These are phyloP conservation scores for Cavia aperea DNA, from an alignment of 2,113 vertebrate genomes.

Conservation along the genomic window DNA sequence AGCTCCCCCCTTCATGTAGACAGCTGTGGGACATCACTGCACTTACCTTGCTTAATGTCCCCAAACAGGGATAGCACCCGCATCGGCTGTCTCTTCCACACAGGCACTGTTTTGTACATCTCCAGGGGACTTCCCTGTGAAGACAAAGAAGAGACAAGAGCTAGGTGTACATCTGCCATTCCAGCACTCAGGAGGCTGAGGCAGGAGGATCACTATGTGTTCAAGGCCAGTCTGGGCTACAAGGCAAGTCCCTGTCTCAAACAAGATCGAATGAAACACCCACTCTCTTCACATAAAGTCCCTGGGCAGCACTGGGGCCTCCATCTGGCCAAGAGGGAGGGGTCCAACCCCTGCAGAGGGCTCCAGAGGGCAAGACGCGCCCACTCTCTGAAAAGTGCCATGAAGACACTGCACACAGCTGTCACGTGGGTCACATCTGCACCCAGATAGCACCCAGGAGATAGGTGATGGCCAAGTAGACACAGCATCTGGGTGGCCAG, in stretches of 20 bases:
- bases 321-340: neutral
- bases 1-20: neutral
- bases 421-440: no score
- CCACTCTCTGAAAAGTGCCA: no score
- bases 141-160: neutral
- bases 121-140: neutral
- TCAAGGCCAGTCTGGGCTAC: neutral
- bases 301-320: neutral
- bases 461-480: neutral
- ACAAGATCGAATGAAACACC: neutral
- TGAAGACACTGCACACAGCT: neutral
- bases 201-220: neutral
- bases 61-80: constrained; percentile 62
- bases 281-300: neutral
- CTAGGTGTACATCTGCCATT: neutral
- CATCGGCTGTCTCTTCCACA: constrained; percentile 43
- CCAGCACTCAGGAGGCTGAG: neutral
- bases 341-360: neutral
- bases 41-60: constrained; percentile 48
- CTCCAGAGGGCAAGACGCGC: neutral
- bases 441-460: no score
- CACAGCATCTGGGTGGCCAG: no score
- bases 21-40: rapidly evolving
- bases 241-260: neutral
- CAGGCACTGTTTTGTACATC: neutral